A percentile compares a stretch with the other conserved stretches of the same genome.
These are phyloP conservation scores for Pomatorhinus ruficollis DNA, from an alignment of 2,113 vertebrate genomes.

Conservation along the genomic window DNA sequence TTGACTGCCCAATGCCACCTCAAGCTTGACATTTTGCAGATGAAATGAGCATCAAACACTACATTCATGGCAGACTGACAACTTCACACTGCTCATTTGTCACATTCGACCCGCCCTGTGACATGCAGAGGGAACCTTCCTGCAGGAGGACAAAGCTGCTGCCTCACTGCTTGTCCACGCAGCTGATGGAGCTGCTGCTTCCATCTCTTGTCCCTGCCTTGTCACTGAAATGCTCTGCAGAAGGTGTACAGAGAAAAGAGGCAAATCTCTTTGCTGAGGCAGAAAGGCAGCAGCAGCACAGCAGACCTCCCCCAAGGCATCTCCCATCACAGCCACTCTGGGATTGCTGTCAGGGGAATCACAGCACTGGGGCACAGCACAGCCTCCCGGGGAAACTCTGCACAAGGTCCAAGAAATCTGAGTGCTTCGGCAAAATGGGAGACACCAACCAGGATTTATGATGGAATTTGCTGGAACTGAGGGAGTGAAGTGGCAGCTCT, in stretches of 20 bases:
- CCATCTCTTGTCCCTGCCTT: not conserved
- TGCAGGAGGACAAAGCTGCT: not conserved
- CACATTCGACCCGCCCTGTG: not conserved
- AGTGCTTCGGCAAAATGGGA: not conserved
- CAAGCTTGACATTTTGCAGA: not conserved
- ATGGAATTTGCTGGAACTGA: not conserved
- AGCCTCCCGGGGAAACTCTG: not conserved
- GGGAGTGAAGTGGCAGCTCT: not conserved
- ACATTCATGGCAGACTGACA: not conserved
- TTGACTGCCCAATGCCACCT: not conserved
- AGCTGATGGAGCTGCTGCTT: not conserved
- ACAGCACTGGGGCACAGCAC: not conserved
- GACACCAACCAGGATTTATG: not conserved
- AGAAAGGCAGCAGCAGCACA: not conserved
- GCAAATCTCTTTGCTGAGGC: not conserved
- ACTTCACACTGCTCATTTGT: not conserved
- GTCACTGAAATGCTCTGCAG: not conserved
- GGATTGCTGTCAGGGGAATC: not conserved
- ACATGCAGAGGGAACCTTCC: not conserved
- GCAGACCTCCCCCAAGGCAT: not conserved
- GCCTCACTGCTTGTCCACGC: not conserved
- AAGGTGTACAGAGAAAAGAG: not conserved
- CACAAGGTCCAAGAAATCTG: too few relatives aligned
- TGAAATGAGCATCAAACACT: not conserved
- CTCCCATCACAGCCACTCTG: not conserved